phyloP scores from a whole-genome alignment of 2,888 invertebrate species.

The Ophion ventricosus region DNA sequence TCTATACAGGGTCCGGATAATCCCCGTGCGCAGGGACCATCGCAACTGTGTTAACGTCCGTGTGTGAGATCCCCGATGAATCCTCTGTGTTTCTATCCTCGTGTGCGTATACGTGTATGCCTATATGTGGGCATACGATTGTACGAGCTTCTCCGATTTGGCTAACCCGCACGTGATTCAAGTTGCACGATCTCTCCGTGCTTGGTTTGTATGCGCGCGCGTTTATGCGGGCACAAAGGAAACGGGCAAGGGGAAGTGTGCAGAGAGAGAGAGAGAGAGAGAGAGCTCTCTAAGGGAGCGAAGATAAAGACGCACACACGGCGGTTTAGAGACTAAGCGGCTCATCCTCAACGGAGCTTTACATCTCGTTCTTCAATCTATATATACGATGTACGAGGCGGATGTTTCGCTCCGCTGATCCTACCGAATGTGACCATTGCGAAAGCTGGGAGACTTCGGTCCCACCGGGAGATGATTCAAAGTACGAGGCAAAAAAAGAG shows the following conservation, averaged over 20 bases:
- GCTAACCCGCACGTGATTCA: constrained; percentile 60
- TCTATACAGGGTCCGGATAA: constrained; percentile 81
- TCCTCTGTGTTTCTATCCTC: not conserved
- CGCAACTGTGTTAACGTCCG: constrained; percentile 53
- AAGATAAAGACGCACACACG: constrained; percentile 73
- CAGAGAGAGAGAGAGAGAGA: constrained; percentile 12
- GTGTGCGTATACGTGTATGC: not conserved
- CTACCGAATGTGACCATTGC: constrained; percentile 25
- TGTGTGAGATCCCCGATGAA: constrained; percentile 59
- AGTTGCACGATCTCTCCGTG: constrained; percentile 46
- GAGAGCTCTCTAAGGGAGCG: constrained; percentile 28
- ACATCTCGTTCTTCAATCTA: constrained; percentile 75
- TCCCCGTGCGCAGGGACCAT: constrained; percentile 75
- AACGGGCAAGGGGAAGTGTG: constrained; percentile 41
- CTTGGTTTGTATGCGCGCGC: constrained; percentile 47
- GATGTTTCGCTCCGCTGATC: constrained; percentile 39
- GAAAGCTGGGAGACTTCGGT: constrained; percentile 7
- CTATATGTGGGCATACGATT: constrained; percentile 9
- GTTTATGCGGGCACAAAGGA: constrained; percentile 52
- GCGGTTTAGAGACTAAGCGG: constrained; percentile 83
- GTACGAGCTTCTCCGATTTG: constrained; percentile 14
- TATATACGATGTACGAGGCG: constrained; percentile 67
- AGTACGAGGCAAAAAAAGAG: not conserved
- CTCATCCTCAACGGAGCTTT: constrained; percentile 82
- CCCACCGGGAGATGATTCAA: constrained; percentile 4